These are phyloP conservation scores for Microchrysa polita DNA, from an alignment of 2,888 invertebrate genomes.

Conservation along the genomic window DNA sequence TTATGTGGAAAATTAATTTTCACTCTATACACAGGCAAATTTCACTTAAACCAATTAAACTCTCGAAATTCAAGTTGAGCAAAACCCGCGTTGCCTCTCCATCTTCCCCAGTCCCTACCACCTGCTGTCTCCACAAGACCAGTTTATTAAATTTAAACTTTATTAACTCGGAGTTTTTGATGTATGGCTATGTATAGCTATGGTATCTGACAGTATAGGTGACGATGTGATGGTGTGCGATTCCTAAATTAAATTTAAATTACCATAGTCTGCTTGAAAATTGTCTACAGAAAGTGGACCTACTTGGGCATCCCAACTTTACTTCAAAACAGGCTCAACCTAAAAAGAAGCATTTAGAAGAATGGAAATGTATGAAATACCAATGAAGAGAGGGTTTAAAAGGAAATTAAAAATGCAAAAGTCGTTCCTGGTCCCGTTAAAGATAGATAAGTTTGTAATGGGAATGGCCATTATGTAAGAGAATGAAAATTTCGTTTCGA, in stretches of 20 bases:
- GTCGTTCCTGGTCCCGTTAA: background rate
- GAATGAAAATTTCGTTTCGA: slow-evolving; percentile 11
- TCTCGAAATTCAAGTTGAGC: slow-evolving; percentile 15
- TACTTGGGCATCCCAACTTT: background rate
- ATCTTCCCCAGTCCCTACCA: background rate
- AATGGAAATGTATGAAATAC: background rate
- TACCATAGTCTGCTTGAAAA: background rate
- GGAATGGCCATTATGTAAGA: slow-evolving; percentile 8
- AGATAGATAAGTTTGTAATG: slow-evolving; percentile 26
- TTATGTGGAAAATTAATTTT: slow-evolving; percentile 25
- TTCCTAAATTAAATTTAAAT: slow-evolving; percentile 9
- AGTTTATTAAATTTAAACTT: slow-evolving; percentile 39
- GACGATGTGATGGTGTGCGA: background rate
- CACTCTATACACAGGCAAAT: background rate
- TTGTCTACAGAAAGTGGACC: background rate
- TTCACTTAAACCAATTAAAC: slow-evolving; percentile 20
- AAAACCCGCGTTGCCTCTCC: background rate
- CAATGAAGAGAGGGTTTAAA: background rate
- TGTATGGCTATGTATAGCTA: slow-evolving; percentile 2
- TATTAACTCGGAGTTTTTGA: slow-evolving; percentile 32
- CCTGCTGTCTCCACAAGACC: slow-evolving; percentile 2
- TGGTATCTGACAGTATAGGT: background rate
- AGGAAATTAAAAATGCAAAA: slow-evolving; percentile 26
- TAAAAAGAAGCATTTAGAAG: background rate
- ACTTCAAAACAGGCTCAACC: background rate